Conservation (phyloP, 2,888 invertebrate species). For the Scaptomyza tumidula region DNA sequence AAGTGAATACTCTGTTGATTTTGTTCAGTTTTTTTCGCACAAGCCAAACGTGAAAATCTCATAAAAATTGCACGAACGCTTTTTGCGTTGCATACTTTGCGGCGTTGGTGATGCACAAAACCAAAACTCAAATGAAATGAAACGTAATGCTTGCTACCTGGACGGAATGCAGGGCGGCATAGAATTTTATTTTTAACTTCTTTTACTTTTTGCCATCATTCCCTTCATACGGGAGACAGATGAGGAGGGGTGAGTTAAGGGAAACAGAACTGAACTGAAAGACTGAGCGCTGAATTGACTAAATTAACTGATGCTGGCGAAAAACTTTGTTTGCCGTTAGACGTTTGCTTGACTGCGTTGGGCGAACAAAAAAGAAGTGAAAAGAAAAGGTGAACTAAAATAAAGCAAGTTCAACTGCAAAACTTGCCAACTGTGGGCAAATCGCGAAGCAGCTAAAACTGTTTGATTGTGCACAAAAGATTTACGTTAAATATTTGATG, state of each 20-base stretch:
- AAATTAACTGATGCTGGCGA: conserved; percentile 72
- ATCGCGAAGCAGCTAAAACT: conserved; percentile 50
- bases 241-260: not conserved
- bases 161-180: conserved; percentile 49
- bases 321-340: conserved; percentile 74
- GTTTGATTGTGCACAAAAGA: conserved; percentile 77
- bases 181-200: conserved; percentile 12
- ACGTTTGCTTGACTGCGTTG: conserved; percentile 65
- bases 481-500: conserved; percentile 78
- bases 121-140: conserved; percentile 52
- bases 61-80: conserved; percentile 52
- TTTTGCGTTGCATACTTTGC: conserved; percentile 40
- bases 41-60: conserved; percentile 45
- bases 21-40: conserved; percentile 49
- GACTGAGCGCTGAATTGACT: conserved; percentile 70
- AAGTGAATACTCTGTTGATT: conserved; percentile 72
- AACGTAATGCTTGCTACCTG: conserved; percentile 68
- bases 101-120: conserved; percentile 26
- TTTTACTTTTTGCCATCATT: not conserved
- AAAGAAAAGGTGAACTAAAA: conserved; percentile 16
- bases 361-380: conserved; percentile 5
- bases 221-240: conserved; percentile 2
- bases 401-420: conserved; percentile 31
- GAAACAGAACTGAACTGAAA: not conserved
- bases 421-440: conserved; percentile 32